Evolutionary conservation across 2,113 vertebrate genomes (phyloP).

Genomic region (Piliocolobus tephrosceles): DNA sequence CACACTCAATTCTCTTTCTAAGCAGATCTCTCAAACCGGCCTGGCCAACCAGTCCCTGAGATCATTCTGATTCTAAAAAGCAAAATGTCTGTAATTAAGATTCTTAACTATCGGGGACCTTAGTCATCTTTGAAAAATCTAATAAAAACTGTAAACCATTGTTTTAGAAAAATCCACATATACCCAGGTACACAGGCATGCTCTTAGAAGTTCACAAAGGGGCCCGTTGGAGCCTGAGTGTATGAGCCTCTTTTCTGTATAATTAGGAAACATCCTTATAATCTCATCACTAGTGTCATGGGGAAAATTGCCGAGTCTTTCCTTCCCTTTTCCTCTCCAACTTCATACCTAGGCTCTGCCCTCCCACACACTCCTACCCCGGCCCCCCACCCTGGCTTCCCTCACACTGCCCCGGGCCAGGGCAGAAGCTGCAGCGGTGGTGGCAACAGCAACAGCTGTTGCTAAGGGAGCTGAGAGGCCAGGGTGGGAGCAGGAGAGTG

Average conservation of each 20-base stretch:
- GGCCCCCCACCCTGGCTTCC: neutral
- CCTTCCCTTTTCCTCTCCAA: neutral
- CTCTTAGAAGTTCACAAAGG: neutral
- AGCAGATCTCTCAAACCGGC: neutral
- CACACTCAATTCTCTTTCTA: neutral
- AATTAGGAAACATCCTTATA: neutral
- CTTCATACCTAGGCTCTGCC: neutral
- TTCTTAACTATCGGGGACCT: neutral
- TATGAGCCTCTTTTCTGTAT: neutral
- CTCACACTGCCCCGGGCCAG: slow-evolving; percentile 15
- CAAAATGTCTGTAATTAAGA: neutral
- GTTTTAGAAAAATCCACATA: neutral
- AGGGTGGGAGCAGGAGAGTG: slow-evolving; percentile 43
- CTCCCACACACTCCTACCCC: neutral
- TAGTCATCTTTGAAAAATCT: neutral
- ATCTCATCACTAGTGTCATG: neutral
- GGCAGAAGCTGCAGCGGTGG: neutral
- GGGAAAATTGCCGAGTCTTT: neutral
- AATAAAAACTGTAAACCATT: neutral
- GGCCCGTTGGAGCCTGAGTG: neutral
- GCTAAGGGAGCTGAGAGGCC: slow-evolving; percentile 66
- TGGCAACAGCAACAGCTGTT: slow-evolving; percentile 40
- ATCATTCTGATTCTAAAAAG: neutral
- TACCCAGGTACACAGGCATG: neutral
- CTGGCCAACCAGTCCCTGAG: neutral